Conservation (phyloP, 2,888 invertebrate genomes). For the Oxycera nigricornis region DNA sequence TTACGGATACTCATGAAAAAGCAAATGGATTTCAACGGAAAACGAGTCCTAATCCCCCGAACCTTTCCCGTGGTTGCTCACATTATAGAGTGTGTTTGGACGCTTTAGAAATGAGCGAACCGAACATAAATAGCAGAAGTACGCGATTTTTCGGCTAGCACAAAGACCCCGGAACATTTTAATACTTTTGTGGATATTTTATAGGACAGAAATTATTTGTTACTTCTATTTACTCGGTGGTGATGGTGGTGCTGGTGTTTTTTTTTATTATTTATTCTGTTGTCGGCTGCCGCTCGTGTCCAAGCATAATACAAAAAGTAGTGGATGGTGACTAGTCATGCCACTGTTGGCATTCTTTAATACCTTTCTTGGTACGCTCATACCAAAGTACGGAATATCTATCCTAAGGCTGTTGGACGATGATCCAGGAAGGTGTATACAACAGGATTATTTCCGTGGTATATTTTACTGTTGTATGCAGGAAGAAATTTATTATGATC, state of each 20-base stretch:
- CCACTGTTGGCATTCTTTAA: conserved; percentile 35
- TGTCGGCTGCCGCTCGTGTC: conserved; percentile 19
- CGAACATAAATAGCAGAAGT: conserved; percentile 31
- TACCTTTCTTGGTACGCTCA: conserved; percentile 27
- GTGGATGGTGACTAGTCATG: conserved; percentile 30
- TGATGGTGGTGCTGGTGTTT: not conserved
- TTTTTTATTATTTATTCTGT: conserved; percentile 32
- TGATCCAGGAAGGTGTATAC: conserved; percentile 46
- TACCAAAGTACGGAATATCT: conserved; percentile 24
- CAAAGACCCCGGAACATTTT: conserved; percentile 46
- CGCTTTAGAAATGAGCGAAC: conserved; percentile 1
- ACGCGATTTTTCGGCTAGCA: conserved; percentile 43
- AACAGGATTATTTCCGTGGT: conserved; percentile 48
- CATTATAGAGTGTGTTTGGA: not conserved
- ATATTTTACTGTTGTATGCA: conserved; percentile 44
- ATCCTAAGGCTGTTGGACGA: conserved; percentile 38
- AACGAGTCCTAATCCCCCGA: not conserved
- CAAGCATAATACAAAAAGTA: conserved; percentile 1
- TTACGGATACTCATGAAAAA: conserved; percentile 33
- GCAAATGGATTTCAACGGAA: conserved; percentile 35
- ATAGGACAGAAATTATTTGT: conserved; percentile 40
- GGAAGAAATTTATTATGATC: conserved; percentile 48
- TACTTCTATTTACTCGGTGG: conserved; percentile 26
- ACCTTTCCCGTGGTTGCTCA: not conserved
- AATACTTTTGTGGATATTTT: conserved; percentile 47